Evolutionary conservation across 1,140 invertebrate genomes (phyloP), one percentile per base, ranked within the genome.

Genomic region (Mesaphorura yosii): DNA sequence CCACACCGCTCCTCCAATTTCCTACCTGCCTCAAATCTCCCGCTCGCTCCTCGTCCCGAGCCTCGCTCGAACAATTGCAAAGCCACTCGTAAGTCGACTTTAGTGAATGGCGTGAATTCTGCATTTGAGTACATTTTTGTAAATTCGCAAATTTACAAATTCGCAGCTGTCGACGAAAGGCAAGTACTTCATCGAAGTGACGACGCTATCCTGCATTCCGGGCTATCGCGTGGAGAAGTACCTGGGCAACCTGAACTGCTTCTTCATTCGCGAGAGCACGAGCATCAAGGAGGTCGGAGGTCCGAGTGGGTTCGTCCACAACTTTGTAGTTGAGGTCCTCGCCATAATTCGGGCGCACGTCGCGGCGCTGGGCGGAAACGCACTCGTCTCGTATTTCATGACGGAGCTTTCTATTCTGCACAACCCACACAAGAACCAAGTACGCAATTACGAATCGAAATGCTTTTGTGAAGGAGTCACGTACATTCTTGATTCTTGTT

Each of bases 371-470:
- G 90, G 91, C 28, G 92, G 92, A 12, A 96, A 97, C 73, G 90
- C 89, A 1, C 82, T 97, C 74, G 84, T 93, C 0, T 83, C 89
- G 0, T 94, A 90, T 70, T 90, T 89, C 66, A 84, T 95, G 78
- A 87, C 82, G 3, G 86, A 95, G 70, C 83, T 88, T 62, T 80
- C 91, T 57, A 72, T 97, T 19, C 77, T 87, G 48, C 85, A 91
- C 70, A 94, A 88, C 70, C 82, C 88, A 54, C 89, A 95, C 67
- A 95, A 95, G 73, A 95, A 95, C 75, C 91, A 96, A 78, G 90
- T 93, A 69, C 55, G 15, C 1, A 27, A 17, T 28, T 20, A 15
- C 29, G 10, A 14, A 14, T n/a, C 20, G 6, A 6, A 10, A 22
- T 62, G 3, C 28, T 29, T n/a, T 19, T 2, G 44, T 50, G 51